Evolutionary conservation across 1,140 invertebrate species (phyloP), one percentile per base, ranked within the genome.

Genomic region (Monomorium pharaonis): DNA sequence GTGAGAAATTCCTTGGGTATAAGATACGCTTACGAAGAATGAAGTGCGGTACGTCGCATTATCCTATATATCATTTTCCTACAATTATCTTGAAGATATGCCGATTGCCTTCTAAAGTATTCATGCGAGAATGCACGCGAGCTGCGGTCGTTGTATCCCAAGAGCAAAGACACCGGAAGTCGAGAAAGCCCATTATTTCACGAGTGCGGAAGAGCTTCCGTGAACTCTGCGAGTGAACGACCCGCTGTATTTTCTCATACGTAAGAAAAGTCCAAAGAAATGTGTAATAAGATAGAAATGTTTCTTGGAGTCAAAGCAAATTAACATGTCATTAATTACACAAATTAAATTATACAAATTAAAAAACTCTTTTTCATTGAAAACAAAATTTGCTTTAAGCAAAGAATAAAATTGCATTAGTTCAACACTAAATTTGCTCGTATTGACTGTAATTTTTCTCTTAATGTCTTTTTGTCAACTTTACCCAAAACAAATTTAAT

Each of bases 61-160:
- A 63, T 16, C 6, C 14, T 18, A 18, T 63, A 37, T 37, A 63
- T 33, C 63, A 24, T 49, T 72, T 72, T 44, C 63, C 49, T 51
- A 18, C 24, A 21, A 47, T 80, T 44, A 67, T 67, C 58, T 16
- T 49, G 42, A 56, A 76, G 75, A 42, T 56, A 75, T 42, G 49
- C 6, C 83, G 54, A 89, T 76, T 69, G 70, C 63, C 58, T 37
- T 10, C 44, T 89, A 54, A 88, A 89, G 83, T 81, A 89, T 89
- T 85, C 62, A 89, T 54, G 18, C 1, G 33, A 12, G 51, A 51
- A 65, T 16, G 42, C 81, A 42, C 60, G 65, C 62, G 21, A 62
- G 16, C 14, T 18, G 27, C 72, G 47, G 86, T 58, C 86, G 42
- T 84, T 87, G 78, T 54, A 67, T 84, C 49, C 76, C 51, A 33